Conservation (phyloP, 2,888 invertebrate species). For the Eulithis testata region DNA sequence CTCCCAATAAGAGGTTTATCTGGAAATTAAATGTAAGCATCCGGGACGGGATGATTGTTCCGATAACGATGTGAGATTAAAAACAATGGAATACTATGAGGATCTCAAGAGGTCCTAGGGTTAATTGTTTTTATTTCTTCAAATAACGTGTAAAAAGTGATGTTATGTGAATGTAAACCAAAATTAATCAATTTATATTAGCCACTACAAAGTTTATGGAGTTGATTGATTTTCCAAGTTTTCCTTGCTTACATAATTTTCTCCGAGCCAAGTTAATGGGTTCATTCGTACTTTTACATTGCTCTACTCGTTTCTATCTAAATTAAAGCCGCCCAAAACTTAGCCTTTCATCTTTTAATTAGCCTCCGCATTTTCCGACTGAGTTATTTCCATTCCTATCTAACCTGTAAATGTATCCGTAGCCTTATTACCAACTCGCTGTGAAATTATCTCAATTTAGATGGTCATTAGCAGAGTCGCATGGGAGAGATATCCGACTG, state of each 20-base stretch:
- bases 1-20: slow-evolving; percentile 45
- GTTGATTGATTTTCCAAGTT: slow-evolving; percentile 7
- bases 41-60: slow-evolving; percentile 31
- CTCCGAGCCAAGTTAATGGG: not conserved
- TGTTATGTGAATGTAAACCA: not conserved
- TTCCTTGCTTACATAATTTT: slow-evolving; percentile 1
- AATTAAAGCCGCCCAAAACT: slow-evolving; percentile 25
- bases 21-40: slow-evolving; percentile 53
- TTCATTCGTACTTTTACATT: slow-evolving; percentile 10
- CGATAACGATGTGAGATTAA: slow-evolving; percentile 25
- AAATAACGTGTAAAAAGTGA: not conserved
- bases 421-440: slow-evolving; percentile 69
- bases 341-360: slow-evolving; percentile 36
- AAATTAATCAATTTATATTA: not conserved
- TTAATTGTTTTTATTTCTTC: slow-evolving; percentile 1
- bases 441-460: slow-evolving; percentile 85
- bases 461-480: slow-evolving; percentile 83
- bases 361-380: slow-evolving; percentile 38
- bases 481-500: slow-evolving; percentile 81
- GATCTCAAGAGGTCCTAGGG: slow-evolving; percentile 1
- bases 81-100: slow-evolving; percentile 17
- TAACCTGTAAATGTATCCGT: slow-evolving; percentile 42
- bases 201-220: not conserved
- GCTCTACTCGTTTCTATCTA: slow-evolving; percentile 4
- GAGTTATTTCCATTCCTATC: slow-evolving; percentile 43